These are phyloP conservation scores for Chironomus striatipennis DNA, from an alignment of 1,140 invertebrate species.

Conservation along the genomic window DNA sequence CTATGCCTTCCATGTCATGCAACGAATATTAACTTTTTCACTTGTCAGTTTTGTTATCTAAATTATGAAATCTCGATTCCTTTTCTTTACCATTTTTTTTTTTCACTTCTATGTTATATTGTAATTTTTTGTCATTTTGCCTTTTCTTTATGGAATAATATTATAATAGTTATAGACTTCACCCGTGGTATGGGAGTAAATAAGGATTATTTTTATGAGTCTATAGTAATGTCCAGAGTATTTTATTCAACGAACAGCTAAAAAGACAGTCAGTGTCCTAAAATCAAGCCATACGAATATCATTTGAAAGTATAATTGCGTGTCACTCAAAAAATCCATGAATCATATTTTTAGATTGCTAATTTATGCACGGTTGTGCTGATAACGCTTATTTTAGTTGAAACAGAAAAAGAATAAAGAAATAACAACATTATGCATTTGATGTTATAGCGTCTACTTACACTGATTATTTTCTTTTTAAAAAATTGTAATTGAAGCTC, in stretches of 20 bases:
- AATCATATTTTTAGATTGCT: constrained; percentile 20
- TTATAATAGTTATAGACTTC: constrained; percentile 14
- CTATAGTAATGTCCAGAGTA: constrained; percentile 6
- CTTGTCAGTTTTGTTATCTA: constrained; percentile 22
- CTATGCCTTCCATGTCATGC: constrained; percentile 19
- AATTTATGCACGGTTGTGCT: neutral
- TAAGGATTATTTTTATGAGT: constrained; percentile 8
- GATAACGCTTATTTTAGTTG: too few species aligned
- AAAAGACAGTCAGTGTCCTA: constrained; percentile 12
- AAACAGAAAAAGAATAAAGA: too few species aligned
- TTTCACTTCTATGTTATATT: neutral
- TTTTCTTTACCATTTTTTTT: neutral
- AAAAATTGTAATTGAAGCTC: too few species aligned
- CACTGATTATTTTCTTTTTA: too few species aligned
- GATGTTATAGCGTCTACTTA: too few species aligned
- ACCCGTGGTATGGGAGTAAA: neutral
- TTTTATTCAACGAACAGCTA: neutral
- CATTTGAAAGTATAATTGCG: constrained; percentile 21
- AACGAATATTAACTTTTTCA: constrained; percentile 24
- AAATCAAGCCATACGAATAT: neutral
- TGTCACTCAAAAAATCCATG: constrained; percentile 21
- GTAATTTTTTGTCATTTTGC: constrained; percentile 20
- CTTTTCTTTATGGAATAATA: constrained; percentile 16
- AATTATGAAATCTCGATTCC: constrained; percentile 21
- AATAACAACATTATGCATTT: too few species aligned